Conservation (phyloP, 2,888 invertebrate species). For the Molorchus minor region DNA sequence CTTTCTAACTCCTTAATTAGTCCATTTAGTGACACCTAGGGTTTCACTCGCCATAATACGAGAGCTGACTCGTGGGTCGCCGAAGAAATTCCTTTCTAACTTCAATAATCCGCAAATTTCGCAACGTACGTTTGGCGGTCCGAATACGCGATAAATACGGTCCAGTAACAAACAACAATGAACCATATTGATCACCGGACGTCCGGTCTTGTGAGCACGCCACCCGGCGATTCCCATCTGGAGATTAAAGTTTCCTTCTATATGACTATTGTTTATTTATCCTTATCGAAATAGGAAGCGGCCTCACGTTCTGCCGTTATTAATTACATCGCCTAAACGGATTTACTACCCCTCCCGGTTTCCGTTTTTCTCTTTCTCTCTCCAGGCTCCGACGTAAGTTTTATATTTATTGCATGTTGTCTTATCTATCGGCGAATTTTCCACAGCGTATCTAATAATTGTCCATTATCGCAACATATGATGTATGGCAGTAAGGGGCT, state of each 20-base stretch:
- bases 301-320: conserved; percentile 46
- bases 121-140: neutral
- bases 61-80: too few species aligned
- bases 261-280: conserved; percentile 46
- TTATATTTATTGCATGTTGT: conserved; percentile 40
- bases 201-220: conserved; percentile 36
- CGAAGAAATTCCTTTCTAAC: too few species aligned
- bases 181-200: conserved; percentile 42
- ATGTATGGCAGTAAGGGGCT: conserved; percentile 22
- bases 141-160: neutral
- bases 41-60: too few species aligned
- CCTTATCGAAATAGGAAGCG: conserved; percentile 50
- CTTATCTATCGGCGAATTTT: conserved; percentile 35
- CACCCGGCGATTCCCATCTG: conserved; percentile 39
- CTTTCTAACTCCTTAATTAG: too few species aligned
- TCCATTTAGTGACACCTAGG: too few species aligned
- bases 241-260: conserved; percentile 46
- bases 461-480: conserved; percentile 35
- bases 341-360: conserved; percentile 37
- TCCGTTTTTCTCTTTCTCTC: conserved; percentile 26
- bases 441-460: conserved; percentile 37
- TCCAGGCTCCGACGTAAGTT: conserved; percentile 33
- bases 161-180: conserved; percentile 20
- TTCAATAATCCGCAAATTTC: neutral
- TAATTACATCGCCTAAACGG: conserved; percentile 47